phyloP scores from a whole-genome alignment of 1,140 invertebrate genomes.

The Tetramorium parvispinum region DNA sequence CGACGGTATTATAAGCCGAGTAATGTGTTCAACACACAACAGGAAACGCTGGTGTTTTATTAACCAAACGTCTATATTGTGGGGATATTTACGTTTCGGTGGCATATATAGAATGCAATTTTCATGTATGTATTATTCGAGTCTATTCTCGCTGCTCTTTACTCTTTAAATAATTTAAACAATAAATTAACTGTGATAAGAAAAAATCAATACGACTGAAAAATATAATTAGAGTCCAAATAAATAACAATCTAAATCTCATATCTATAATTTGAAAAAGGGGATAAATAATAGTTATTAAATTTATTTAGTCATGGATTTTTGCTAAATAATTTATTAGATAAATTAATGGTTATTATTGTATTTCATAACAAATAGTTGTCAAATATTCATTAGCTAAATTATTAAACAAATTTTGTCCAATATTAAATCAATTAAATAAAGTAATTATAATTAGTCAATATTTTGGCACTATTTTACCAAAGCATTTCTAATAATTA shows the following conservation, averaged over 20 bases:
- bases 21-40: constrained; percentile 45
- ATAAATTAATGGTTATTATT: too few species aligned
- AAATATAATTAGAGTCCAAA: background rate
- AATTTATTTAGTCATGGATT: too few species aligned
- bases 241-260: background rate
- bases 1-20: background rate
- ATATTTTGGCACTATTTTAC: too few species aligned
- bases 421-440: too few species aligned
- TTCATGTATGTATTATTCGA: background rate
- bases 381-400: too few species aligned
- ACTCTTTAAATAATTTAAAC: background rate
- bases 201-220: background rate
- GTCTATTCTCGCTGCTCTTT: background rate
- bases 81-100: background rate
- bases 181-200: background rate
- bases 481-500: too few species aligned
- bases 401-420: too few species aligned
- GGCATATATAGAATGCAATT: background rate
- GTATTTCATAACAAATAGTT: too few species aligned
- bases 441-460: too few species aligned
- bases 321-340: too few species aligned
- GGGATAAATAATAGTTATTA: too few species aligned
- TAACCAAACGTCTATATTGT: background rate
- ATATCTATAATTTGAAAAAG: background rate
- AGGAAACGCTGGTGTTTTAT: constrained; percentile 15